Evolutionary conservation across 2,888 invertebrate species (phyloP), one percentile per base, ranked within the genome.

Genomic region (Folsomia manolachei): DNA sequence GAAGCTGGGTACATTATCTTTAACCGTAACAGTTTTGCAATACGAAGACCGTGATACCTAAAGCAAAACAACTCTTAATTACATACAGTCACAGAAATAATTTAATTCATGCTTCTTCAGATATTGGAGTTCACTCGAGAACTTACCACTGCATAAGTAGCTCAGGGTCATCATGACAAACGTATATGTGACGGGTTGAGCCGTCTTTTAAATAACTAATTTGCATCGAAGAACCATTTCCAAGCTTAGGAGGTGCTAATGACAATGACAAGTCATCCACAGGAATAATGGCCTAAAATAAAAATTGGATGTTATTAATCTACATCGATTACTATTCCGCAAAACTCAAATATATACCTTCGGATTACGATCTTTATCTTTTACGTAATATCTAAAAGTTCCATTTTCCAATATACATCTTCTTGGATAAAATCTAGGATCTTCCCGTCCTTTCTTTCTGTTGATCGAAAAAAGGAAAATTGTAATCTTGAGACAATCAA

Each of bases 381-480:
- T 86, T 18, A 85, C 84, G 80, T 83, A 87, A 81, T 87, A 87
- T 79, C 90, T 91, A 70, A 95, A 85, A 0, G 90, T 91, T 83
- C 93, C 93, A 77, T 93, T 92, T 61, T 89, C 87, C 52, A 95
- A 86, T 52, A 93, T 88, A 84, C 95, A 95, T 84, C 91, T 92
- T 80, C 95, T 87, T 27, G 90, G 89, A 81, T 92, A 90, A 84
- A 91, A 95, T 72, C 90, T 89, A 79, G 90, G 90, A 83, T 94
- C 93, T 83, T 94, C 93, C 84, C 93, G 93, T 1, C 94, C 94
- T 72, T 92, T 87, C 85, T 95, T 95, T 91, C n/a, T n/a, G n/a
- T n/a, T n/a, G n/a, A n/a, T n/a, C n/a, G n/a, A n/a, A n/a, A n/a
- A n/a, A n/a, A n/a, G n/a, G n/a, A n/a, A n/a, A n/a, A n/a, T n/a